Evolutionary conservation across 2,797 vertebrate species (phyloP), one percentile per base, ranked within the genome.

Genomic region (Silurus lanzhouensis): DNA sequence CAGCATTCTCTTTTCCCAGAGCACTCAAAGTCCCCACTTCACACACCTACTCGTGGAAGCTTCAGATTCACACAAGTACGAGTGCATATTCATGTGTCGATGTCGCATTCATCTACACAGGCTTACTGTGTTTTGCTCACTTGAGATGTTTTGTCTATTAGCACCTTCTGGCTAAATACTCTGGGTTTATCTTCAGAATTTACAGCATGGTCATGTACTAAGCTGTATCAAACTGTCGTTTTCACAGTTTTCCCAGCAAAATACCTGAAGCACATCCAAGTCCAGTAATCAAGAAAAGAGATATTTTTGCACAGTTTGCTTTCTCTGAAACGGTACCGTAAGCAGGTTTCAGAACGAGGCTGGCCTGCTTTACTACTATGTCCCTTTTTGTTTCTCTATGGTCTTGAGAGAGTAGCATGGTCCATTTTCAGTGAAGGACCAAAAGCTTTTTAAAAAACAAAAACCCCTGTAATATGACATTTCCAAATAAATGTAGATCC

Each of bases 211-310:
- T 17, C 10, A 14, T n/a, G 76, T 63, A 46, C 31, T 20, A 9
- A 48, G 38, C 22, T 74, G 46, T 14, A 31, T 0, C 13, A 22
- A 60, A 64, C 20, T 81, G 67, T 12, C 20, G 52, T 31, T 84
- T 78, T 27, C 14, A 78, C 7, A 84, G 64, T 68, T 78, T 58
- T 46, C 63, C 52, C 20, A 20, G 27, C n/a, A 75, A 55, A 84
- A 78, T 19, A 8, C 25, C 25, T 31, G 61, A 68, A 84, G 48
- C 27, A 38, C 1, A 48, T 31, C 27, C 20, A 14, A 31, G 82
- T 64, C 82, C 58, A 20, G 44, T 83, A 20, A 52, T 57, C 48
- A 57, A 75, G 27, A 75, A 13, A 15, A n/a, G 58, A 15, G 7
- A 72, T 44, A 71, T 75, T 25, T 48, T 0, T 72, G 70, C 38